Base-by-base conservation (phyloP, 2,113 vertebrate genomes). In the Micronycteris hirsuta region DNA sequence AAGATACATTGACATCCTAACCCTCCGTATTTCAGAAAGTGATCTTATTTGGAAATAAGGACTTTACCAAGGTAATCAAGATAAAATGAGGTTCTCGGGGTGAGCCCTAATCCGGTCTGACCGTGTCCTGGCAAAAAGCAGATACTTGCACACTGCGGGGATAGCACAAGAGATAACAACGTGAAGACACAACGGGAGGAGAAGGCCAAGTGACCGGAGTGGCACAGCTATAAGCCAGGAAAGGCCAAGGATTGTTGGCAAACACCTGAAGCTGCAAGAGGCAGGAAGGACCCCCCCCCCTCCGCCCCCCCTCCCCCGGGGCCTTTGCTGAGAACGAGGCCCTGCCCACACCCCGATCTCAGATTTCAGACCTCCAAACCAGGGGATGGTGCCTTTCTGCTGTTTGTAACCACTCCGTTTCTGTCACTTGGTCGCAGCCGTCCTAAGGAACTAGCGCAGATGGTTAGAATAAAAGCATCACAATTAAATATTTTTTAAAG, bases 201-300 rank as follows among this genome's bases (percentile, higher is more conserved):
- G 28, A 10, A 0, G 1, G n/a, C 24, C 22, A 7, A 3, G 20
- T 10, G 54, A 2, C 28, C 0, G 0, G 19, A 10, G 83, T n/a
- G 36, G 8, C 17, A 22, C 15, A 26, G 16, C 24, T 1, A 13
- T 1, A 7, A 31, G 71, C 22, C 7, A 3, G 24, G 19, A 10
- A 54, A 38, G 4, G 7, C 19, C 58, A 52, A 76, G 14, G 58
- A 22, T 0, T 19, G 33, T 9, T 7, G 5, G 33, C 6, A n/a
- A 52, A 19, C 10, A 15, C 33, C 38, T 0, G 0, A 67, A 45
- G 24, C 52, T 24, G 9, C 20, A 61, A 26, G 20, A 22, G 20
- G 24, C 0, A 3, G 6, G 4, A 11, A 7, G 16, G 14, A n/a
- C 1, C 6, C 8, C 49, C 28, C 5, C 31, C 3, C 5, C 8